Evolutionary conservation across 2,113 vertebrate species (phyloP), one percentile per base, ranked within the genome.

Genomic region (Strigops habroptila): DNA sequence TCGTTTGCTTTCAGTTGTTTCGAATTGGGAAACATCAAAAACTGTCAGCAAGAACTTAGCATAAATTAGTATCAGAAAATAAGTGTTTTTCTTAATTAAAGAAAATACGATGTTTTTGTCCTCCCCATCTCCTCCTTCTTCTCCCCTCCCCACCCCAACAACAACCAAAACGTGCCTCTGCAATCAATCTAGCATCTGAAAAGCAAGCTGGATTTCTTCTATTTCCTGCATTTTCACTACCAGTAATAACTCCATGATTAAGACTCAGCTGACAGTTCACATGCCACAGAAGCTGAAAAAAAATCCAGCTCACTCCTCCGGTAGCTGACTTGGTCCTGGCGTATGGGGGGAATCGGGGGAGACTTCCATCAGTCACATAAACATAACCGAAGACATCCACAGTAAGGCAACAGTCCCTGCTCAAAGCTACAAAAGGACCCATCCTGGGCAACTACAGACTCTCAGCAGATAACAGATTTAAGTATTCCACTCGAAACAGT

Each of bases 201-300:
- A 94, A 90, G n/a, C 59, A 69, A 95, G 82, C 74, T 91, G 52
- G 14, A 87, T 60, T 94, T 79, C 82, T 95, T 89, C 48, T 85
- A 68, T 75, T 64, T 76, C 70, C 80, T 89, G 70, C 37, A 41
- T 46, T 84, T 90, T 86, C 69, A 52, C 92, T 73, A 93, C 80
- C 86, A 94, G 88, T 91, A 96, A 87, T 91, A 96, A 91, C 93
- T 95, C 82, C 71, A 82, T 93, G 91, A 88, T 96, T 91, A 95
- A 93, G 93, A 92, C 53, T 90, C 71, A 94, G 84, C 68, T 93
- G 82, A 92, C 91, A 85, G 41, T 77, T 91, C 73, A 87, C 44
- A 74, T 91, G 83, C 44, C 91, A 92, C 57, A 70, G 43, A 86
- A 97, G 30, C 39, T 88, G 88, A 64, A 82, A 82, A 82, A 90